These are phyloP conservation scores for Pseudococcus viburni DNA, from an alignment of 2,888 invertebrate species.

Conservation along the genomic window DNA sequence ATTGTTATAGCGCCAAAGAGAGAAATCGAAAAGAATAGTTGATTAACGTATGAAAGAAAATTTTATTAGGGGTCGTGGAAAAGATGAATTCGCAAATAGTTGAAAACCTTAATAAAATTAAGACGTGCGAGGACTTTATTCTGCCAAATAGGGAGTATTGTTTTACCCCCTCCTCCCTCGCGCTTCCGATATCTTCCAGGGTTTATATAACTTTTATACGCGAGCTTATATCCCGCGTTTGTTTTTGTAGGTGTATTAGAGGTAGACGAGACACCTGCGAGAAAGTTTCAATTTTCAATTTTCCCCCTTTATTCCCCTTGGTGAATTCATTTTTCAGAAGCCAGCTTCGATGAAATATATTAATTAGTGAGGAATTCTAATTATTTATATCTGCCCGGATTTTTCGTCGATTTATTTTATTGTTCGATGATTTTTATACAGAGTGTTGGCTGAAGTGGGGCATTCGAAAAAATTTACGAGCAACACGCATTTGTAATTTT, in stretches of 20 bases:
- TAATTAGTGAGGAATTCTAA: too few relatives aligned
- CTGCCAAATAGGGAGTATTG: background rate
- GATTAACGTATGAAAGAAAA: conserved; percentile 57
- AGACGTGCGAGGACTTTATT: conserved; percentile 27
- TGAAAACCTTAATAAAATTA: conserved; percentile 56
- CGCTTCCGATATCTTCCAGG: too few relatives aligned
- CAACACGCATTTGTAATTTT: too few relatives aligned
- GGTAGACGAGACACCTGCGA: background rate
- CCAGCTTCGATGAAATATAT: too few relatives aligned
- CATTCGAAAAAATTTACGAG: too few relatives aligned
- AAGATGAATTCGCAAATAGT: conserved; percentile 48
- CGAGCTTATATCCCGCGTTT: background rate
- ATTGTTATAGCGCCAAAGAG: conserved; percentile 20
- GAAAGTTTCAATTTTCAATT: background rate
- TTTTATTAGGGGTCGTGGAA: conserved; percentile 38
- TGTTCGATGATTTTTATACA: too few relatives aligned
- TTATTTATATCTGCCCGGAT: too few relatives aligned
- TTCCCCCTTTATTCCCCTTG: background rate
- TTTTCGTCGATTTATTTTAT: too few relatives aligned
- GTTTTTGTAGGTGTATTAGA: conserved; percentile 2
- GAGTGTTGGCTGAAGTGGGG: too few relatives aligned
- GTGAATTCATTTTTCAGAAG: too few relatives aligned
- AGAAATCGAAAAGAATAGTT: conserved; percentile 47
- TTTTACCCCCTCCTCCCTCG: background rate
- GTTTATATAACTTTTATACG: conserved; percentile 8